Percentiles rank a stretch among this genome's conserved stretches.
Conservation (phyloP, 2,888 invertebrate genomes). For the Heliconius cydno region DNA sequence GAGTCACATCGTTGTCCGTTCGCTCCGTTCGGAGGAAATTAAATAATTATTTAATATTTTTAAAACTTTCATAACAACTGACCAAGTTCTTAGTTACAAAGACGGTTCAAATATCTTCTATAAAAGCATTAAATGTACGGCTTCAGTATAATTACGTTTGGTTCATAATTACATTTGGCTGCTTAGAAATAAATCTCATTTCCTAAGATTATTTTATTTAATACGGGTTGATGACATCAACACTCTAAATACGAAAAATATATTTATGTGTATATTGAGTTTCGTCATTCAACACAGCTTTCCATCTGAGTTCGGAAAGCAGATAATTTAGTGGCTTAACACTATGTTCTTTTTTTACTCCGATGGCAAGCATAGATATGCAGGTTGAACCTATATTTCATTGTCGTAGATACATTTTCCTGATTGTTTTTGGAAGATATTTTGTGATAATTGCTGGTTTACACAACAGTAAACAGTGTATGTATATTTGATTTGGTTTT, state of each 20-base stretch:
- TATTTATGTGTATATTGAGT: background rate
- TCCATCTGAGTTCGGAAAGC: too few species aligned
- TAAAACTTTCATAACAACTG: too few species aligned
- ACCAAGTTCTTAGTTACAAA: conserved; percentile 1
- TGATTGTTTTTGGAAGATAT: too few species aligned
- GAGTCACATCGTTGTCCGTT: background rate
- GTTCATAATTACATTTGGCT: conserved; percentile 36
- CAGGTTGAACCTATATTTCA: background rate
- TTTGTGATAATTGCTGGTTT: too few species aligned
- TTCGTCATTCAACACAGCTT: background rate
- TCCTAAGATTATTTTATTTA: conserved; percentile 23
- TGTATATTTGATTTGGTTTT: too few species aligned
- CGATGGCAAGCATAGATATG: too few species aligned
- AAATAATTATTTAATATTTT: too few species aligned
- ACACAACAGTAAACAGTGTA: too few species aligned
- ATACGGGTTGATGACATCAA: conserved; percentile 22
- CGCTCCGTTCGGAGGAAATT: too few species aligned
- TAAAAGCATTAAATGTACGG: conserved; percentile 28
- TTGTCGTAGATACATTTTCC: too few species aligned
- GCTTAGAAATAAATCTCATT: conserved; percentile 39
- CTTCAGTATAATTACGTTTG: conserved; percentile 31
- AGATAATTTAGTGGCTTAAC: background rate
- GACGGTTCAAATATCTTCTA: conserved; percentile 25
- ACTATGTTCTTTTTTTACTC: background rate
- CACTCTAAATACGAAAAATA: background rate